Evolutionary conservation across 2,888 invertebrate genomes (phyloP), one percentile per base, ranked within the genome.

Genomic region (Coecobrya sp.): DNA sequence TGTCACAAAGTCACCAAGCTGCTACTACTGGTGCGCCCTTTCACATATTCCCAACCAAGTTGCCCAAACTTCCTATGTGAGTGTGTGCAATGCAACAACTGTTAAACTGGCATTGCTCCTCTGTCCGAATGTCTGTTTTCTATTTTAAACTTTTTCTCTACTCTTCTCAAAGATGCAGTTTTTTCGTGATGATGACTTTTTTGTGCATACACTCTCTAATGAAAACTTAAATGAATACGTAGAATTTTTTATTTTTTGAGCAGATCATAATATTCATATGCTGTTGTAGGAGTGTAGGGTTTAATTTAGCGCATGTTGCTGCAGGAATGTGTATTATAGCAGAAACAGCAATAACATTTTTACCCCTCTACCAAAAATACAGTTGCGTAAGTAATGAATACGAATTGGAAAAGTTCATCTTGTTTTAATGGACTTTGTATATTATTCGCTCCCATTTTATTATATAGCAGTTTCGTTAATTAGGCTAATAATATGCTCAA

Each of bases 321-420:
- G 68, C n/a, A 36, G 5, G 36, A 5, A n/a, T 62, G 19, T 82
- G 22, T 4, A 82, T 25, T 81, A 30, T 36, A 79, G 82, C 36
- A 70, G 59, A 7, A 11, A 55, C 19, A 36, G 36, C 36, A 79
- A 16, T 25, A n/a, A 45, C 42, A 79, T 22, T 86, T 86, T 86
- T 42, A 19, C 30, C 42, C n/a, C 68, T 45, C 27, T 13, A 11
- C 36, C 49, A 70, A 5, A 13, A 65, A 62, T 45, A 68, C 62
- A 91, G 73, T 79, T 90, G 90, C 81, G 86, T 92, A 76, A 87
- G 93, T 94, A 94, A 94, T 94, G 94, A 94, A 94, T 94, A 94
- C 93, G 93, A 94, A 94, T 94, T 87, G 94, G 94, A 93, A 93
- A 94, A 94, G 93, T 94, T 94, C 88, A 92, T 84, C 59, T 81